A percentile compares a stretch with the other conserved stretches of the same genome.
phyloP scores from a whole-genome alignment of 2,888 invertebrate species.

The Carcina quercana region DNA sequence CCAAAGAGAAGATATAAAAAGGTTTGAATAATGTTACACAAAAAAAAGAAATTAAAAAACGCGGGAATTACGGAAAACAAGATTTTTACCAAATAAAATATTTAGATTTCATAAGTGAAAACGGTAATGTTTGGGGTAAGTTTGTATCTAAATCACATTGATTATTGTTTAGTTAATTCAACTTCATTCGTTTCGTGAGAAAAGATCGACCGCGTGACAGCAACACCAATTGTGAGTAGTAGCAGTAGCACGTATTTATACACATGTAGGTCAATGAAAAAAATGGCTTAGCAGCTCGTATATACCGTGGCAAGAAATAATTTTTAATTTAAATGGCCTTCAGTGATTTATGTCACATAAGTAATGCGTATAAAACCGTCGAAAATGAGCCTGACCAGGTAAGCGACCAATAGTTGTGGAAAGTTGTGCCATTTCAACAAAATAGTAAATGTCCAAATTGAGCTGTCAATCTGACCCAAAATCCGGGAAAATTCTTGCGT shows the following conservation, averaged over 20 bases:
- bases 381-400: conserved; percentile 72
- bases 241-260: conserved; percentile 60
- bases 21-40: conserved; percentile 6
- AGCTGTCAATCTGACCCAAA: conserved; percentile 68
- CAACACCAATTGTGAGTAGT: conserved; percentile 57
- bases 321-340: conserved; percentile 74
- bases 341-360: conserved; percentile 72
- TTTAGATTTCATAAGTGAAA: conserved; percentile 13
- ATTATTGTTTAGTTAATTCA: conserved; percentile 13
- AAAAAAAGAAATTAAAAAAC: conserved; percentile 27
- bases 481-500: conserved; percentile 52
- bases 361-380: conserved; percentile 68
- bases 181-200: conserved; percentile 12
- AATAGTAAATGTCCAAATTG: conserved; percentile 59
- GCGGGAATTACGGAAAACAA: conserved; percentile 40
- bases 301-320: conserved; percentile 71
- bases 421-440: conserved; percentile 50
- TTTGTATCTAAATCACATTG: conserved; percentile 9
- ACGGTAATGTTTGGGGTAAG: conserved; percentile 25
- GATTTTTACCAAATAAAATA: conserved; percentile 9
- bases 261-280: conserved; percentile 74
- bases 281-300: conserved; percentile 71
- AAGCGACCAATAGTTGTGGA: conserved; percentile 41
- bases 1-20: too few relatives aligned
- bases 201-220: conserved; percentile 34